These are phyloP conservation scores for Oryctolagus cuniculus DNA, from an alignment of 2,113 vertebrate genomes.

Conservation along the genomic window DNA sequence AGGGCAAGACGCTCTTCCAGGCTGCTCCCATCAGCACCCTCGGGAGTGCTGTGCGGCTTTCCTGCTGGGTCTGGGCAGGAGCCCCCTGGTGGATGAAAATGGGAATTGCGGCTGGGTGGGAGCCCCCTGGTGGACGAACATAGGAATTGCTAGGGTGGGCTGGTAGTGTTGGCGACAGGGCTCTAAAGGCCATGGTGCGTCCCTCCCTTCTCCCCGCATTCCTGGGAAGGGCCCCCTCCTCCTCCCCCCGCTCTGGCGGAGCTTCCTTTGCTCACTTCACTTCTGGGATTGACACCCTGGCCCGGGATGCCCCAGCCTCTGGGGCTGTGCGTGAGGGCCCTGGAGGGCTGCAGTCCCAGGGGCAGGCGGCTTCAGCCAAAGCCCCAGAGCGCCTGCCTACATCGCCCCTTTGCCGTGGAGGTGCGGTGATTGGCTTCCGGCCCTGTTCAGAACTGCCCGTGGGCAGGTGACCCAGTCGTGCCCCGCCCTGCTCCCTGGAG, in stretches of 20 bases:
- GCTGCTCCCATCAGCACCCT: background rate
- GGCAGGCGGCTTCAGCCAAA: background rate
- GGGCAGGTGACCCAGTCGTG: too few relatives aligned
- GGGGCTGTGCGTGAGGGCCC: fast-evolving
- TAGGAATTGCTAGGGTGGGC: background rate
- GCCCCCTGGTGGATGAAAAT: background rate
- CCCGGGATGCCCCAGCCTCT: background rate
- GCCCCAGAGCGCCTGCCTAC: background rate
- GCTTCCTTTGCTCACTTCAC: background rate
- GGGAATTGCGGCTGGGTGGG: background rate
- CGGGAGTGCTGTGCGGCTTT: background rate
- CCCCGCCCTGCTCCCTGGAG: background rate
- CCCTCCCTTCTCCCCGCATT: background rate
- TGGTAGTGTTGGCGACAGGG: too few relatives aligned
- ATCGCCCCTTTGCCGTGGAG: fast-evolving
- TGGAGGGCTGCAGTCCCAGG: fast-evolving
- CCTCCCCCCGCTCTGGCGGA: background rate
- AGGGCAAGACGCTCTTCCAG: background rate
- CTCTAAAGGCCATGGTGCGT: background rate
- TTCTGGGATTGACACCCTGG: background rate
- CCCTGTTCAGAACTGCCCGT: background rate
- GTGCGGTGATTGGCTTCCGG: too few relatives aligned
- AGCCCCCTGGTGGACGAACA: background rate
- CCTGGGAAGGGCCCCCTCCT: background rate
- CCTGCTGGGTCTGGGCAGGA: fast-evolving